phyloP scores from a whole-genome alignment of 2,113 vertebrate genomes.

The Bubo scandiacus region DNA sequence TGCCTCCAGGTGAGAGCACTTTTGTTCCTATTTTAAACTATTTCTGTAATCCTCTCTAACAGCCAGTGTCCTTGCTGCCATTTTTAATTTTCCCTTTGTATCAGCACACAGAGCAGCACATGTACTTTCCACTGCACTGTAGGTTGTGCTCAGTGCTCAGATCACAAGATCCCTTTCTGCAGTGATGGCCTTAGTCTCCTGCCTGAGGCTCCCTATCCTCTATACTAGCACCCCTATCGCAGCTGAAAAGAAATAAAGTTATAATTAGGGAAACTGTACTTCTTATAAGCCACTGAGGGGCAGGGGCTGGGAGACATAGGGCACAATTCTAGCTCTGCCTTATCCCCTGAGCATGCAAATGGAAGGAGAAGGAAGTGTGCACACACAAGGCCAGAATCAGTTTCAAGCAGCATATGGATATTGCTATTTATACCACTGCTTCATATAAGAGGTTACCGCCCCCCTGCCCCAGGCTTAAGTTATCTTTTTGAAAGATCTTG shows the following conservation, averaged over 20 bases:
- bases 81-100: background rate
- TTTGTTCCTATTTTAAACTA: background rate
- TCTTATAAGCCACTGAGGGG: background rate
- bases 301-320: background rate
- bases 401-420: background rate
- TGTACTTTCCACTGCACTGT: background rate
- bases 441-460: background rate
- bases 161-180: background rate
- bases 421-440: background rate
- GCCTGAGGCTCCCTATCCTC: background rate
- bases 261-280: background rate
- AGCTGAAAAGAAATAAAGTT: background rate
- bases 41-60: background rate
- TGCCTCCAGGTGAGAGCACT: constrained; percentile 82
- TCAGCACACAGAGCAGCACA: background rate
- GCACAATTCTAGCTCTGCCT: background rate
- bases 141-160: background rate
- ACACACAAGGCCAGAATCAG: background rate
- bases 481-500: background rate
- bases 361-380: background rate
- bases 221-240: background rate
- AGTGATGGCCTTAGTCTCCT: background rate
- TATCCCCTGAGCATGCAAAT: background rate
- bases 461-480: background rate
- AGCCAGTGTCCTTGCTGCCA: background rate